Percentiles rank a stretch among this genome's conserved stretches.
These are phyloP conservation scores for Felis chaus DNA, from an alignment of 2,113 vertebrate species.

Conservation along the genomic window DNA sequence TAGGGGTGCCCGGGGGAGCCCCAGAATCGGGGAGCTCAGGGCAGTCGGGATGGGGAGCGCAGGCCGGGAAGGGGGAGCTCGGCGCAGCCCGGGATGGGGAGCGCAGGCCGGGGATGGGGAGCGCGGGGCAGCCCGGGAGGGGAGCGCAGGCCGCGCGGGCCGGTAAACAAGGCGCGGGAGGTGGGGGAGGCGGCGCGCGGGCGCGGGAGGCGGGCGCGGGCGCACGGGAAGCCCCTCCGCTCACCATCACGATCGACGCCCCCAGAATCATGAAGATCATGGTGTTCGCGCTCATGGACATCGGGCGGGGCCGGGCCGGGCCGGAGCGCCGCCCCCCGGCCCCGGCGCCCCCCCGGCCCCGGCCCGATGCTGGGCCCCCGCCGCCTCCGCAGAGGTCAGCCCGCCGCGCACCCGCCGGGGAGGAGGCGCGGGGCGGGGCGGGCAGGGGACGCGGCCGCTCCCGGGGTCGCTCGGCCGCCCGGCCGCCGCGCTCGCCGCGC, in stretches of 20 bases:
- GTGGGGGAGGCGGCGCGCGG: conserved; percentile 52
- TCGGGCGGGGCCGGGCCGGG: conserved; percentile 89
- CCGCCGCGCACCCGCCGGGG: conserved; percentile 47
- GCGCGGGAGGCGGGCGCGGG: conserved; percentile 48
- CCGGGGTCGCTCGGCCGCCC: conserved; percentile 43
- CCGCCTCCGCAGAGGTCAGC: conserved; percentile 81
- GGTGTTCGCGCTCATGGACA: conserved; percentile 99
- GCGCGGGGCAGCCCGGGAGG: not conserved
- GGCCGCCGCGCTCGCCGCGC: not conserved
- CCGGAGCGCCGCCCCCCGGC: conserved; percentile 83
- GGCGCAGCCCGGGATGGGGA: not conserved
- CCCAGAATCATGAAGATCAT: conserved; percentile 99
- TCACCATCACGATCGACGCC: conserved; percentile 99
- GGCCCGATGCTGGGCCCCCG: conserved; percentile 70
- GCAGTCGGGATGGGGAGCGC: not conserved
- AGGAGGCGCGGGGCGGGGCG: conserved; percentile 65
- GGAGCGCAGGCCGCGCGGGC: conserved; percentile 61
- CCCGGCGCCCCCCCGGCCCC: conserved; percentile 83
- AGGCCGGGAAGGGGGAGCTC: not conserved
- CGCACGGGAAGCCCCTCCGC: conserved; percentile 79
- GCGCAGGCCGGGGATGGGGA: not conserved
- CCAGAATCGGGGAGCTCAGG: not conserved
- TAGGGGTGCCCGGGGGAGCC: conserved; percentile 25
- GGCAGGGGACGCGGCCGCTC: conserved; percentile 73
- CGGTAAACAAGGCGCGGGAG: conserved; percentile 61